Evolutionary conservation across 2,113 vertebrate species (phyloP).

Genomic region (Bubalus kerabau): DNA sequence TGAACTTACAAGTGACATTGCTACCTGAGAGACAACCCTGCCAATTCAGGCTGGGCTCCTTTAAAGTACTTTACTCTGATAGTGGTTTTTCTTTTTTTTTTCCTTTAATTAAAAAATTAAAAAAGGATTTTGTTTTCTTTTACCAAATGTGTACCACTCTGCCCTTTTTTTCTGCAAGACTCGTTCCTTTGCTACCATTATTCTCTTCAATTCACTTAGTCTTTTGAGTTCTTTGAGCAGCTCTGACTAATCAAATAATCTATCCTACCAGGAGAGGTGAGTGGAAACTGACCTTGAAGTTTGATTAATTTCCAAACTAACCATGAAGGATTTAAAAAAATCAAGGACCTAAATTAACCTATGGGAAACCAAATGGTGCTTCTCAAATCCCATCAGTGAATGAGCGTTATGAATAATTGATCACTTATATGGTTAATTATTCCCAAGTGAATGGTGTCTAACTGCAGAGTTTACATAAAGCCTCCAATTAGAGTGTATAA

Average conservation of each 20-base stretch:
- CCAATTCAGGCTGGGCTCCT: not conserved
- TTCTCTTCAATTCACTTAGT: conserved; percentile 38
- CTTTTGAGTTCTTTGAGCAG: conserved; percentile 56
- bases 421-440: conserved; percentile 75
- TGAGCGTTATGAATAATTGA: conserved; percentile 66
- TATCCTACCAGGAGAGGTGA: conserved; percentile 49
- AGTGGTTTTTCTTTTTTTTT: not conserved
- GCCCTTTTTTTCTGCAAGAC: not conserved
- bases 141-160: not conserved
- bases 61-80: not conserved
- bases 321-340: conserved; percentile 66
- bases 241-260: conserved; percentile 70
- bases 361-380: conserved; percentile 61
- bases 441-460: conserved; percentile 64
- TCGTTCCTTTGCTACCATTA: not conserved
- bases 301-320: conserved; percentile 76
- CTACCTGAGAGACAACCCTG: not conserved
- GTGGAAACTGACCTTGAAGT: conserved; percentile 58
- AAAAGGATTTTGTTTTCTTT: not conserved
- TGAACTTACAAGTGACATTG: not conserved
- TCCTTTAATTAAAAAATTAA: not conserved
- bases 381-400: conserved; percentile 56
- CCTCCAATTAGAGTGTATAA: not conserved
- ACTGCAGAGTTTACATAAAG: conserved; percentile 48
- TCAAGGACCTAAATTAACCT: conserved; percentile 50